Evolutionary conservation across 2,797 vertebrate species (phyloP).

Genomic region (Acipenser oxyrinchus): DNA sequence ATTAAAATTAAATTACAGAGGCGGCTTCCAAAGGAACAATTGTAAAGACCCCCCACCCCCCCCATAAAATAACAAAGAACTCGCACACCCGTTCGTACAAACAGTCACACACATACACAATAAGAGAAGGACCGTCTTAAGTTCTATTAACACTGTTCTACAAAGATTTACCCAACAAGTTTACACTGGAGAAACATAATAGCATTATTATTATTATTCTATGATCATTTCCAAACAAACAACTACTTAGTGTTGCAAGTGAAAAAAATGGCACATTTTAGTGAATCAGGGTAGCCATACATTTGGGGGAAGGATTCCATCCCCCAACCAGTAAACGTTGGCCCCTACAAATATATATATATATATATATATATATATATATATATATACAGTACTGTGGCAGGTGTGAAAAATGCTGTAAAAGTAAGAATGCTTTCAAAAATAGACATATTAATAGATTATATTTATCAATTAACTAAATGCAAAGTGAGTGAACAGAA

Average conservation of each 20-base stretch:
- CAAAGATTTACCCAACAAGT: conserved; percentile 71
- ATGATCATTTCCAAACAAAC: conserved; percentile 21
- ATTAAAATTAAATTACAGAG: conserved; percentile 19
- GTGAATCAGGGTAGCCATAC: conserved; percentile 35
- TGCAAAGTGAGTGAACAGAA: too few species aligned
- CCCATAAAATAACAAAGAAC: conserved; percentile 41
- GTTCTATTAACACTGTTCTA: conserved; percentile 62
- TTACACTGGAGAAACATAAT: conserved; percentile 64
- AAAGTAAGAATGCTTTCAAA: too few species aligned
- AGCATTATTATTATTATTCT: too few species aligned
- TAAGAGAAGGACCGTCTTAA: conserved; percentile 62
- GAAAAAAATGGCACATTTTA: conserved; percentile 74
- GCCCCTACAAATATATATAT: too few species aligned
- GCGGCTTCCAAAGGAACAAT: conserved; percentile 37
- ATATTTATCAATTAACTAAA: too few species aligned
- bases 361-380: too few species aligned
- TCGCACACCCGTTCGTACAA: conserved; percentile 55
- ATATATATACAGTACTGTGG: too few species aligned
- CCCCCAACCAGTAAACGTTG: too few species aligned
- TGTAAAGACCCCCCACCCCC: conserved; percentile 29
- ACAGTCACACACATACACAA: conserved; percentile 65
- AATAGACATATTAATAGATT: too few species aligned
- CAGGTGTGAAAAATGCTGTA: too few species aligned
- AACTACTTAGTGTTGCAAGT: conserved; percentile 71
- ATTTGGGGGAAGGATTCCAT: conserved; percentile 17